Conservation (phyloP, 2,888 invertebrate species). For the Leptopilina myrica region DNA sequence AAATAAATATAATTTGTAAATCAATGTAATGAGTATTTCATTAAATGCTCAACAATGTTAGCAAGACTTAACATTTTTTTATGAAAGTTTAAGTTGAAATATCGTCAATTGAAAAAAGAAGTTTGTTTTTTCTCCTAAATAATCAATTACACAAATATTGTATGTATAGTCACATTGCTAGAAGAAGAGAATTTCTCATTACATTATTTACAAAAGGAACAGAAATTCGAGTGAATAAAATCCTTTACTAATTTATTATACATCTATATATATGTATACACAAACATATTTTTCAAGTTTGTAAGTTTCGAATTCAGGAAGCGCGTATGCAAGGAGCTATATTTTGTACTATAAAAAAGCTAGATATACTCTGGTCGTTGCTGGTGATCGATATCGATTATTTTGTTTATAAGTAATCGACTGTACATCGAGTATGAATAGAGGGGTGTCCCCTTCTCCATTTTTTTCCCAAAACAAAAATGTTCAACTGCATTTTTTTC, state of each 20-base stretch:
- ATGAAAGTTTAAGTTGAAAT: no score
- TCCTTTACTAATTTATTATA: slow-evolving; percentile 66
- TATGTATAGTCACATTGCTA: slow-evolving; percentile 63
- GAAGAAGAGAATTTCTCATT: slow-evolving; percentile 57
- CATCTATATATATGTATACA: slow-evolving; percentile 62
- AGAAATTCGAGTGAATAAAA: slow-evolving; percentile 62
- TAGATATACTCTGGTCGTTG: slow-evolving; percentile 73
- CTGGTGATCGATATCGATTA: slow-evolving; percentile 61
- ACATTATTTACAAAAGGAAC: slow-evolving; percentile 65
- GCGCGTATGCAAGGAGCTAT: slow-evolving; percentile 70
- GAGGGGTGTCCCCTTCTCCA: not conserved
- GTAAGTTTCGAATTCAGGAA: slow-evolving; percentile 29
- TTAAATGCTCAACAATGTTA: slow-evolving; percentile 22
- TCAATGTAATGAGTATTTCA: slow-evolving; percentile 66
- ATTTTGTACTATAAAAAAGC: slow-evolving; percentile 75
- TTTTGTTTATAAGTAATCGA: slow-evolving; percentile 37
- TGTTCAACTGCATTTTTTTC: slow-evolving; percentile 1
- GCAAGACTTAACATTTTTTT: not conserved
- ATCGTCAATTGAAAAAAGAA: slow-evolving; percentile 49
- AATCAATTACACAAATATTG: slow-evolving; percentile 63
- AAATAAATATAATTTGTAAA: slow-evolving; percentile 62
- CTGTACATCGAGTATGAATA: slow-evolving; percentile 39
- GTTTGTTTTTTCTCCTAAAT: slow-evolving; percentile 60
- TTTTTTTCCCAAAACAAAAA: no score
- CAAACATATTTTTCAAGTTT: slow-evolving; percentile 57